These are phyloP conservation scores for Hexactinellida sp. DNA, from an alignment of 37 sponge, comb jelly and placozoan species.

Conservation along the genomic window DNA sequence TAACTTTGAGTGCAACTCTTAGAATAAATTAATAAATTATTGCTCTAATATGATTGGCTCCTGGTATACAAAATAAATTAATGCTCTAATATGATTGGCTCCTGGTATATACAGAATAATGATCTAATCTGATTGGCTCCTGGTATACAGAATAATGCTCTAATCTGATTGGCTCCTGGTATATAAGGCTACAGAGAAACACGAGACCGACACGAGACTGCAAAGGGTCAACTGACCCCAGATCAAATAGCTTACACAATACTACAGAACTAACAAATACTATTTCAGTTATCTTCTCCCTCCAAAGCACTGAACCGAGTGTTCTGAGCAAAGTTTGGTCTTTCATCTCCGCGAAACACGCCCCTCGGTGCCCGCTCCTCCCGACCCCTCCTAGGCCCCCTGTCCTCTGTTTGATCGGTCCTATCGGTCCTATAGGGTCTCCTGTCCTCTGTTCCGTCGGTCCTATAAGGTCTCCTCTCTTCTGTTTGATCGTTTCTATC, in stretches of 20 bases:
- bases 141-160: not conserved
- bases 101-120: not conserved
- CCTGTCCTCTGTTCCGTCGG: not conserved
- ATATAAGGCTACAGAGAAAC: no score
- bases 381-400: not conserved
- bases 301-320: not conserved
- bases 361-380: not conserved
- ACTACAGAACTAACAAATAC: no score
- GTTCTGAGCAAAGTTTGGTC: not conserved
- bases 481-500: not conserved
- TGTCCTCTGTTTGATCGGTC: not conserved
- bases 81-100: not conserved
- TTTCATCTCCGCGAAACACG: not conserved
- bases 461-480: not conserved
- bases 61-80: not conserved
- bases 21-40: not conserved
- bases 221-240: no score
- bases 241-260: no score
- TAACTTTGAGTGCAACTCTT: no score
- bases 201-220: no score
- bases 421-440: not conserved
- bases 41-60: not conserved
- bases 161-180: not conserved
- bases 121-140: not conserved
- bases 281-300: not conserved